Evolutionary conservation across 2,113 vertebrate species (phyloP).

Genomic region (Notechis scutatus): DNA sequence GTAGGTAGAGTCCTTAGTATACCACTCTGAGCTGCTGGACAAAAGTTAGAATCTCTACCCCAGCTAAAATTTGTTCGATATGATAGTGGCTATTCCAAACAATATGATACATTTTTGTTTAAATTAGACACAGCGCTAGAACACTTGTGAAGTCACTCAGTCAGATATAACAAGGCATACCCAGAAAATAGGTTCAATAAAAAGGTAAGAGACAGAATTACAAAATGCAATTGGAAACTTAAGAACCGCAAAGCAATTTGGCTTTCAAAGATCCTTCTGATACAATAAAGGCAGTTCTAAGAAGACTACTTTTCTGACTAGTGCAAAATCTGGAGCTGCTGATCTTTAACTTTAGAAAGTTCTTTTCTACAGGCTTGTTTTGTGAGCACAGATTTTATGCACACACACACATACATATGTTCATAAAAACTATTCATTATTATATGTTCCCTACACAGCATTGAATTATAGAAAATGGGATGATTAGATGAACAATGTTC

Average conservation of each 20-base stretch:
- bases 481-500: neutral
- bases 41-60: neutral
- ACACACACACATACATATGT: neutral
- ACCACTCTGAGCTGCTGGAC: neutral
- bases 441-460: neutral
- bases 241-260: neutral
- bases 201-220: neutral
- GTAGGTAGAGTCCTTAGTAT: neutral
- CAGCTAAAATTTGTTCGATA: neutral
- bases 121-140: fast-evolving
- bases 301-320: neutral
- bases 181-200: neutral
- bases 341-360: neutral
- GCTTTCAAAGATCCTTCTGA: neutral
- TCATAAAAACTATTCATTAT: neutral
- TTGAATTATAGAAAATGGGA: neutral
- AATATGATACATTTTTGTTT: neutral
- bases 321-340: neutral
- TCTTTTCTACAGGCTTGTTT: neutral
- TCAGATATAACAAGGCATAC: fast-evolving
- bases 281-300: neutral
- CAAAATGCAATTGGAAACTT: neutral
- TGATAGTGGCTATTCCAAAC: neutral
- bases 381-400: neutral
- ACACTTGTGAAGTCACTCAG: neutral